Evolutionary conservation across 2,888 invertebrate genomes (phyloP), one percentile per base, ranked within the genome.

Genomic region (Leptothorax acervorum): DNA sequence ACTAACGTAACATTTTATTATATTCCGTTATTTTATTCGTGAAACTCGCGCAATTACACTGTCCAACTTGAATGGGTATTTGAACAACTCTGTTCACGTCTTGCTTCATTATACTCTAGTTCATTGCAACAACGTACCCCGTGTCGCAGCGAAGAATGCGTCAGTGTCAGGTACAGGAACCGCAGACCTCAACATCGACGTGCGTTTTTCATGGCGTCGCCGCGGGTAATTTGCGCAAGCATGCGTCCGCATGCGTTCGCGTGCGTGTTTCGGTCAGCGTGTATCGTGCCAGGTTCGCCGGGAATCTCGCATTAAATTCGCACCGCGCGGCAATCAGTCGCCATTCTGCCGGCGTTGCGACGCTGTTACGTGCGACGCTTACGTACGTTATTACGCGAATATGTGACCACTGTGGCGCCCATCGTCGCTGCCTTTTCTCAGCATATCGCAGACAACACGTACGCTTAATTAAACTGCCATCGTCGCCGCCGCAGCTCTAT

Each of bases 261-360:
- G 57, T 23, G 71, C 60, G 57, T 62, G 75, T 71, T 81, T 81
- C 51, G 85, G 85, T 60, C 83, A 35, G 68, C 85, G 82, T 73
- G 85, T 82, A 66, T 74, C 78, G 74, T 76, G 82, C 76, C 68
- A 84, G 87, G 87, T 90, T 91, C 85, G 86, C 48, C 84, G 86
- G 86, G 90, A 91, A 91, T 91, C 86, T 87, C 82, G 90, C 84
- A 90, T 90, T 90, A 90, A 92, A 91, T 92, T 90, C 87, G 84
- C 90, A 85, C 87, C 90, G 85, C 91, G 87, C 91, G 89, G 92
- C 92, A 93, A 93, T 93, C 93, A 93, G 92, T 90, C 88, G 90
- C 92, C 90, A 92, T 93, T 93, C 91, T 92, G 84, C 86, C 76
- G 85, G 86, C 88, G 88, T 89, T 89, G 89, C 87, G 87, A 83